These are phyloP conservation scores for Monochamus alternatus DNA, from an alignment of 2,888 invertebrate species.

Conservation along the genomic window DNA sequence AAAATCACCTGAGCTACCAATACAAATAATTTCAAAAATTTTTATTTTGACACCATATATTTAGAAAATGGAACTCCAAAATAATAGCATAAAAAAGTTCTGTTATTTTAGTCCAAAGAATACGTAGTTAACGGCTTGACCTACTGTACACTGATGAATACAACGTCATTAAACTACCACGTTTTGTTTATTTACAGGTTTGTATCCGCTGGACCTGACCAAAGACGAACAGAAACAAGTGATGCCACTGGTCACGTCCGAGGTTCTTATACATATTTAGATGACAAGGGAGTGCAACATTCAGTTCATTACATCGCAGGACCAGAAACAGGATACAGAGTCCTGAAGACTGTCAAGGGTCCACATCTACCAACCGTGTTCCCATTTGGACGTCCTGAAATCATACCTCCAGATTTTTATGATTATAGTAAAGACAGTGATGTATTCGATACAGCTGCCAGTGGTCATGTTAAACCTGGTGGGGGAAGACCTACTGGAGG, in stretches of 20 bases:
- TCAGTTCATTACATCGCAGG: slow-evolving; percentile 87
- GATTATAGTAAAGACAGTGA: slow-evolving; percentile 60
- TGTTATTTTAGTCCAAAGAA: no score
- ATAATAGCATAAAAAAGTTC: no score
- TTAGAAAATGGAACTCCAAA: no score
- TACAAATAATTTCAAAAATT: no score
- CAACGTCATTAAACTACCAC: no score
- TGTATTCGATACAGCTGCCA: slow-evolving; percentile 73
- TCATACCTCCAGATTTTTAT: slow-evolving; percentile 69
- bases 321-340: slow-evolving; percentile 84
- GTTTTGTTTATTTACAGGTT: slow-evolving; percentile 71
- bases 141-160: no score
- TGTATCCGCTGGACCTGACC: slow-evolving; percentile 84
- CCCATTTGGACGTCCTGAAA: slow-evolving; percentile 72
- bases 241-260: slow-evolving; percentile 82
- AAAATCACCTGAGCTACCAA: no score
- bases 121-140: no score
- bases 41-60: no score
- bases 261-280: slow-evolving; percentile 85
- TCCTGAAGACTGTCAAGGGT: slow-evolving; percentile 81
- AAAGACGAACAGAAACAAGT: slow-evolving; percentile 82
- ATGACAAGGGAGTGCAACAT: slow-evolving; percentile 84
- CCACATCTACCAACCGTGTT: slow-evolving; percentile 77
- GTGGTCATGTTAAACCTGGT: slow-evolving; percentile 74
- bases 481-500: slow-evolving; percentile 39